phyloP scores from a whole-genome alignment of 2,797 vertebrate species.

The Darevskia nairensis region DNA sequence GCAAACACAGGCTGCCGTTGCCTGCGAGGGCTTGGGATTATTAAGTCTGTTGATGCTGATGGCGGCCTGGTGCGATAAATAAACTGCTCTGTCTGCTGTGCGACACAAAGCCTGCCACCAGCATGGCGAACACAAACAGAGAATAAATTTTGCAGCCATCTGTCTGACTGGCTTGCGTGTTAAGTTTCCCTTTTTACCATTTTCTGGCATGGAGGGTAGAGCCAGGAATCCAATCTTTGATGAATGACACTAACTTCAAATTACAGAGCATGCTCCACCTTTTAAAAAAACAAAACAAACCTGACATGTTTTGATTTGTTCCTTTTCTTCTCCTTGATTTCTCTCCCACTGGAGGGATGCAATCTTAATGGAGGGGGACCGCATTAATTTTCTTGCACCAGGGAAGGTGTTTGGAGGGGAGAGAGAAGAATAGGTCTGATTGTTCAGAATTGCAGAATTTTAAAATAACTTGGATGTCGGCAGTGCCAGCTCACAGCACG shows the following conservation, averaged over 20 bases:
- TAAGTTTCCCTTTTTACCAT: conserved; percentile 29
- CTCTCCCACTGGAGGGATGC: not conserved
- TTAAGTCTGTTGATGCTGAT: conserved; percentile 1
- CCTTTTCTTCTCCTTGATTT: conserved; percentile 17
- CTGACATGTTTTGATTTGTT: conserved; percentile 21
- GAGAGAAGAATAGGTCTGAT: not conserved
- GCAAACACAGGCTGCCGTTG: not conserved
- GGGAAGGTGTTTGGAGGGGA: not conserved
- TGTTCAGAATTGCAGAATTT: conserved; percentile 3
- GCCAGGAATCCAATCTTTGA: conserved; percentile 42
- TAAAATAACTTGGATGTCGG: conserved; percentile 3
- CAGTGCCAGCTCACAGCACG: not conserved
- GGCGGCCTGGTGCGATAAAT: conserved; percentile 25
- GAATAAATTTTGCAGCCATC: conserved; percentile 54
- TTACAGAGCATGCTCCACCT: conserved; percentile 15
- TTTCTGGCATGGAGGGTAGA: conserved; percentile 32
- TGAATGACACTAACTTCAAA: conserved; percentile 41
- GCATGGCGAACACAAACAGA: conserved; percentile 37
- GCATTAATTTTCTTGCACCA: not conserved
- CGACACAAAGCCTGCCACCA: conserved; percentile 32
- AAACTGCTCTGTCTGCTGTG: conserved; percentile 26
- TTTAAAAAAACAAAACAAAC: not conserved
- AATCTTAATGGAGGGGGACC: conserved; percentile 21
- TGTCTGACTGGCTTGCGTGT: conserved; percentile 39
- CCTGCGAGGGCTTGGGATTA: conserved; percentile 29